Evolutionary conservation across 2,797 vertebrate species (phyloP).

Genomic region (Propithecus deckenii): DNA sequence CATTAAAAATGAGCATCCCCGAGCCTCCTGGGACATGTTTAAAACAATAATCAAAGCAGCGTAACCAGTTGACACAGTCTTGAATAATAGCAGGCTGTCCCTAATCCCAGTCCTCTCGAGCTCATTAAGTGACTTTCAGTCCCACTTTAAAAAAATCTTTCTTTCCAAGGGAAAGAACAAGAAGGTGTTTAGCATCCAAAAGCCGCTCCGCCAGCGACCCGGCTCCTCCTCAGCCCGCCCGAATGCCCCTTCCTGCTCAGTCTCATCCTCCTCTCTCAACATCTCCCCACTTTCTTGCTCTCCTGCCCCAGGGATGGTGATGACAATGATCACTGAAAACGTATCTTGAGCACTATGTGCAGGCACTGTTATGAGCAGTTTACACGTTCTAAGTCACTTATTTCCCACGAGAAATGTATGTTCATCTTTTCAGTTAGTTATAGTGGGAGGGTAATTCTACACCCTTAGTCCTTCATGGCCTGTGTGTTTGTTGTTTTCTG

Average conservation of each 20-base stretch:
- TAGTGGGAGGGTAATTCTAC: neutral
- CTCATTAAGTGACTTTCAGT: neutral
- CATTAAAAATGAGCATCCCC: conserved; percentile 2
- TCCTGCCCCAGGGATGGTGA: neutral
- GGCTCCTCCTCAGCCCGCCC: neutral
- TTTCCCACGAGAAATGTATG: neutral
- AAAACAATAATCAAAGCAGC: conserved; percentile 57
- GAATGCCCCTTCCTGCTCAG: neutral
- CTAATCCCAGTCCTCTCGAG: conserved; percentile 21
- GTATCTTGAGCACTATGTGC: neutral
- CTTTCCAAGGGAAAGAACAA: neutral
- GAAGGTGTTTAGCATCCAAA: neutral
- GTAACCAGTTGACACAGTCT: neutral
- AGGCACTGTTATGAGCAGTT: neutral
- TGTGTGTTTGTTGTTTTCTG: neutral
- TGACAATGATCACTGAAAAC: neutral
- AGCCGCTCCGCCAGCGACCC: neutral
- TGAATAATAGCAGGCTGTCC: conserved; percentile 28
- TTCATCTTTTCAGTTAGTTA: neutral
- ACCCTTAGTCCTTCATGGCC: too few relatives aligned
- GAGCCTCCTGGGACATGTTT: neutral
- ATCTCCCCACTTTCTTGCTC: neutral
- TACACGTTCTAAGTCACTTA: neutral
- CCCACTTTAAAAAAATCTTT: conserved; percentile 12
- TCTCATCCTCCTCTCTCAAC: neutral